These are phyloP conservation scores for Loripinus fragilis DNA, from an alignment of 2,888 invertebrate genomes.

Conservation along the genomic window DNA sequence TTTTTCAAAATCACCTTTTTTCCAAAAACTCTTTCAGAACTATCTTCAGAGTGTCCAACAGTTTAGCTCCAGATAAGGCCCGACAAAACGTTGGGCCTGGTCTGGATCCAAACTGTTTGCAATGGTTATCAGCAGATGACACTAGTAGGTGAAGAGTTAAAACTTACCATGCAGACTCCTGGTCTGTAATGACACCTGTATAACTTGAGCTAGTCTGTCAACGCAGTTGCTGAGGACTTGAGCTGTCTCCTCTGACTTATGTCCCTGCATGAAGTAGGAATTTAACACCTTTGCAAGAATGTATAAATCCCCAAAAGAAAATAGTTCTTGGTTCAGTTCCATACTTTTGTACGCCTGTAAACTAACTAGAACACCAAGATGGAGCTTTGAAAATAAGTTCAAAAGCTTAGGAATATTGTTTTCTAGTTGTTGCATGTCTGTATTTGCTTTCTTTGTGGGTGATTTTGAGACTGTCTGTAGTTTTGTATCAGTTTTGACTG, in stretches of 20 bases:
- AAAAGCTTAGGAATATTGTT: slow-evolving; percentile 52
- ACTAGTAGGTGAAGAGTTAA: too few relatives aligned
- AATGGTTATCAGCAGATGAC: too few relatives aligned
- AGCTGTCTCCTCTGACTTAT: slow-evolving; percentile 78
- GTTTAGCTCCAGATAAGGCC: too few relatives aligned
- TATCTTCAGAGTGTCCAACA: too few relatives aligned
- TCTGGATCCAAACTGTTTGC: too few relatives aligned
- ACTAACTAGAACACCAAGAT: slow-evolving; percentile 74
- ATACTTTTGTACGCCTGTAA: slow-evolving; percentile 68
- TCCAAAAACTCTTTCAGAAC: too few relatives aligned
- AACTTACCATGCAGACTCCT: slow-evolving; percentile 89
- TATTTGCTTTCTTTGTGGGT: neutral
- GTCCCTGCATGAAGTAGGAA: slow-evolving; percentile 47
- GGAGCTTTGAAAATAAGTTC: slow-evolving; percentile 71
- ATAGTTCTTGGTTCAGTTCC: slow-evolving; percentile 66
- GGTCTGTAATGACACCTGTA: slow-evolving; percentile 91
- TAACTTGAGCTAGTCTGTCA: slow-evolving; percentile 92
- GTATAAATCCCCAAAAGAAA: slow-evolving; percentile 67
- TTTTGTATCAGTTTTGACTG: neutral
- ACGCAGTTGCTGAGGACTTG: slow-evolving; percentile 87
- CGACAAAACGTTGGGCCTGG: too few relatives aligned
- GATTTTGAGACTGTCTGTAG: neutral
- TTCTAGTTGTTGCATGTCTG: slow-evolving; percentile 12
- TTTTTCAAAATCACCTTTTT: too few relatives aligned
- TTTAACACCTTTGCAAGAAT: slow-evolving; percentile 60